Evolutionary conservation across 2,888 invertebrate species (phyloP).

Genomic region (Mythimna impura): DNA sequence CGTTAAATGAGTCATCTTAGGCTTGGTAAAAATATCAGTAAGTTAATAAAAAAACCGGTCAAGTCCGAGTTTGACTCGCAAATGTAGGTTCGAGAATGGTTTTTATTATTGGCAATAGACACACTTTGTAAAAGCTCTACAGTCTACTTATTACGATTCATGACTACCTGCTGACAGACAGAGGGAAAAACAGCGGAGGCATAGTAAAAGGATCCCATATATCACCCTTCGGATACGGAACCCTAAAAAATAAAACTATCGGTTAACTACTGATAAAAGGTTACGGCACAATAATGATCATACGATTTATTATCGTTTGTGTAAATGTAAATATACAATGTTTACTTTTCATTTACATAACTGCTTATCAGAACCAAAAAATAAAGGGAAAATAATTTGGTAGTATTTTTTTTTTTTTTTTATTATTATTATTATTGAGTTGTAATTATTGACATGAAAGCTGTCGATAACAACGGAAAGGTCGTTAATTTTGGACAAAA

Average conservation of each 20-base stretch:
- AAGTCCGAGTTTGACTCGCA: no score
- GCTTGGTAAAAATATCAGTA: conserved; percentile 15
- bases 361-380: conserved; percentile 18
- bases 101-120: no score
- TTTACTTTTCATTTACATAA: conserved; percentile 18
- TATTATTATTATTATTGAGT: background rate
- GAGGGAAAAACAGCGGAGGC: no score
- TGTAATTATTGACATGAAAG: background rate
- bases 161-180: no score
- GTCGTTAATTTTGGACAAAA: no score
- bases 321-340: conserved; percentile 28
- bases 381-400: background rate
- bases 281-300: conserved; percentile 35
- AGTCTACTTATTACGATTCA: no score
- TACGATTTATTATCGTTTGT: conserved; percentile 39
- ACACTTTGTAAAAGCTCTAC: no score
- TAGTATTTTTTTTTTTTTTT: no score
- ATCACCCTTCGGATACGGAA: no score
- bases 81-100: no score
- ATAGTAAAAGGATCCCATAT: no score
- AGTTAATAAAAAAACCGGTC: conserved; percentile 25
- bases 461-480: background rate
- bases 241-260: conserved; percentile 4
- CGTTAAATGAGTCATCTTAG: conserved; percentile 40
- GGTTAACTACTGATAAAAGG: conserved; percentile 36